Percentiles rank a stretch among this genome's conserved stretches.
phyloP scores from a whole-genome alignment of 2,113 vertebrate genomes.

The Egretta garzetta region DNA sequence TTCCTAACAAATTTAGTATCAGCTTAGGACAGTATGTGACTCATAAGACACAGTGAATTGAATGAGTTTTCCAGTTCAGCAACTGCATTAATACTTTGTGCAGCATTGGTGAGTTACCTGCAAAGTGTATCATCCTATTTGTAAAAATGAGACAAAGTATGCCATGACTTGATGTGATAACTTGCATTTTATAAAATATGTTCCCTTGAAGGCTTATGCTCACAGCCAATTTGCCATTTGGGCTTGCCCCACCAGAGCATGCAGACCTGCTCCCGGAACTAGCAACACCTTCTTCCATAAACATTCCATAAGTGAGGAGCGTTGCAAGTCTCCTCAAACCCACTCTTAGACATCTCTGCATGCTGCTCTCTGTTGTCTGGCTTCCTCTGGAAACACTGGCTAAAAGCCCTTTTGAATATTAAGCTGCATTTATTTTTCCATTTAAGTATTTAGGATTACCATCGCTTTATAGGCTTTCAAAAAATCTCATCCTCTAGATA shows the following conservation, averaged over 20 bases:
- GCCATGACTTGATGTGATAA: background rate
- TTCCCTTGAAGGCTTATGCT: background rate
- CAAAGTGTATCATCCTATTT: background rate
- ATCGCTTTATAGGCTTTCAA: background rate
- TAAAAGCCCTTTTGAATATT: background rate
- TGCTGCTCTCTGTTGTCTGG: background rate
- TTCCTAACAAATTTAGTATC: background rate
- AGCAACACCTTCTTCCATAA: background rate
- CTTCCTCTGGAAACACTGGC: background rate
- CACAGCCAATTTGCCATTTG: fast-evolving
- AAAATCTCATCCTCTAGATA: background rate
- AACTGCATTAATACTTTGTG: background rate
- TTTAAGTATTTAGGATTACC: background rate
- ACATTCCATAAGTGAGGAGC: fast-evolving
- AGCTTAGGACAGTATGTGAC: background rate
- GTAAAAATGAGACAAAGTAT: background rate
- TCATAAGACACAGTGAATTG: background rate
- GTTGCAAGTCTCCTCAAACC: background rate
- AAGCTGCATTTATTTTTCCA: background rate
- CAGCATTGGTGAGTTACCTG: background rate
- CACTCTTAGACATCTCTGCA: background rate
- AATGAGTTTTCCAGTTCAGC: background rate
- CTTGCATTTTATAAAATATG: background rate
- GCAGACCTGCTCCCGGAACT: background rate
- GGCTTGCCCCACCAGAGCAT: background rate